Percentiles rank a stretch among this genome's conserved stretches.
phyloP scores from a whole-genome alignment of 2,113 vertebrate genomes.

The Microtus pennsylvanicus region DNA sequence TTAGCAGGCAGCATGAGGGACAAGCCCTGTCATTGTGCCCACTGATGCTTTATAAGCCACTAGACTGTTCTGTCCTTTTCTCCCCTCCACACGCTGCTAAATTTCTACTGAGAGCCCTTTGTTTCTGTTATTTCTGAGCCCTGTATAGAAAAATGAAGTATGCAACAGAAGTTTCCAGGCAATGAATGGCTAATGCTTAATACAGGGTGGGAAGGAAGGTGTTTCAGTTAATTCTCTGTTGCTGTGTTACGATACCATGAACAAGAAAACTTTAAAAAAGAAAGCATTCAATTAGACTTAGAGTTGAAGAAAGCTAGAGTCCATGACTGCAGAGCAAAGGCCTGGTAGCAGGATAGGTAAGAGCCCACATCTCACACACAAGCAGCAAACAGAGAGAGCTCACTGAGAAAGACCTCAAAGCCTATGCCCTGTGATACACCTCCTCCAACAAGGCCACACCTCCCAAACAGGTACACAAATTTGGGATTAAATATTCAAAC shows the following conservation, averaged over 20 bases:
- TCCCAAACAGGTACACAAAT: neutral
- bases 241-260: neutral
- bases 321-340: neutral
- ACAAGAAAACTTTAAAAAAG: neutral
- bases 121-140: conserved; percentile 1
- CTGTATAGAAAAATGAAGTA: neutral
- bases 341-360: neutral
- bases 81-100: neutral
- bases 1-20: neutral
- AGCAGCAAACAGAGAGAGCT: neutral
- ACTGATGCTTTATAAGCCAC: neutral
- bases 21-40: neutral
- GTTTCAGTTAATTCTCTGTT: neutral
- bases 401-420: neutral
- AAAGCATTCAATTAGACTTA: neutral
- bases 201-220: neutral
- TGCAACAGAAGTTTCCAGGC: neutral
- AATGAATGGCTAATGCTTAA: neutral
- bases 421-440: neutral
- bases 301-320: neutral
- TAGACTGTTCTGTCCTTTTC: neutral
- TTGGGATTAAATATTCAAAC: neutral
- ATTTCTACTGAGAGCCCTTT: neutral
- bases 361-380: neutral
- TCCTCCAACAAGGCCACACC: too few species aligned